Percentiles rank a stretch among this genome's conserved stretches.
Evolutionary conservation across 2,888 invertebrate genomes (phyloP).

Genomic region (Drosophila gaucha): DNA sequence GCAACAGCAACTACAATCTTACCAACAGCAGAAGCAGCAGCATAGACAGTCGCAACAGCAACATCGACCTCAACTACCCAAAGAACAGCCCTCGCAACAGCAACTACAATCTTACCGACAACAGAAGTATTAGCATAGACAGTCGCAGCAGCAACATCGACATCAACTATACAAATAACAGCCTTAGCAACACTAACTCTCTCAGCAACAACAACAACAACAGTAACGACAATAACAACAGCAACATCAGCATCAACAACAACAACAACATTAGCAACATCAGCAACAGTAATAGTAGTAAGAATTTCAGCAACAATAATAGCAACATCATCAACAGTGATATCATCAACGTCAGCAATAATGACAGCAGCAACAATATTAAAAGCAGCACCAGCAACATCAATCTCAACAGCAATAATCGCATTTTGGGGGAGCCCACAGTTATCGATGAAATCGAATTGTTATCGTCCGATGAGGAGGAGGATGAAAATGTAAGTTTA

Average conservation of each 20-base stretch:
- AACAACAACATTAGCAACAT: background rate
- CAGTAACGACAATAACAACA: background rate
- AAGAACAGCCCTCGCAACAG: too few relatives aligned
- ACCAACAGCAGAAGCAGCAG: background rate
- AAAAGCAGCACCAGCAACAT: background rate
- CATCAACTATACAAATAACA: too few relatives aligned
- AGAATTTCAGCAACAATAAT: too few relatives aligned
- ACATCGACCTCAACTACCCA: background rate
- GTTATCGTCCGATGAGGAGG: slow-evolving; percentile 55
- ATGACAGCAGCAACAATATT: background rate
- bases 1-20: background rate
- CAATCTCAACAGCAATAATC: background rate
- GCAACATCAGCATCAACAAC: background rate
- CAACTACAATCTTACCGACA: too few relatives aligned
- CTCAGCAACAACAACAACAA: too few relatives aligned
- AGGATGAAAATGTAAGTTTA: slow-evolving; percentile 1
- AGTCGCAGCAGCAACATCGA: too few relatives aligned
- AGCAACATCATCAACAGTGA: background rate
- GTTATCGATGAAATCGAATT: slow-evolving; percentile 25
- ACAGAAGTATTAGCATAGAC: too few relatives aligned
- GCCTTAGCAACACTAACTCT: too few relatives aligned
- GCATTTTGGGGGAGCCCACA: too few relatives aligned
- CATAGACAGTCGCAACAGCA: background rate
- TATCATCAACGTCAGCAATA: background rate
- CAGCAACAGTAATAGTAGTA: too few relatives aligned